Conservation (phyloP, 2,888 invertebrate genomes). For the Cheilosia impressa region DNA sequence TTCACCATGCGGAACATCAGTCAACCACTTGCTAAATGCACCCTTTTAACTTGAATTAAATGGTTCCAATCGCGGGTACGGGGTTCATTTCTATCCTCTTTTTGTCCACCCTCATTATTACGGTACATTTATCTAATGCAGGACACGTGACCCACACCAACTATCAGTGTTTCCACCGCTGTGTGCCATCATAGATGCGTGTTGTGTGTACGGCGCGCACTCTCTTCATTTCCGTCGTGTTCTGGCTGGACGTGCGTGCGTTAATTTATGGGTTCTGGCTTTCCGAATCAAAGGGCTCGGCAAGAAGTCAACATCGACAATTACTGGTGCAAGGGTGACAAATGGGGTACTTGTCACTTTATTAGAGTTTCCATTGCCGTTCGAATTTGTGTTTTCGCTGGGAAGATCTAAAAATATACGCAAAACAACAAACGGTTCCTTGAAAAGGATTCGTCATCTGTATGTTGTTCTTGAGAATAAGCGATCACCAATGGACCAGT, state of each 20-base stretch:
- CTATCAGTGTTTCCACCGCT: conserved; percentile 28
- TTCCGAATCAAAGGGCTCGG: conserved; percentile 54
- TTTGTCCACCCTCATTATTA: conserved; percentile 74
- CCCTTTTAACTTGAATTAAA: conserved; percentile 74
- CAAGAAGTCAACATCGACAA: conserved; percentile 62
- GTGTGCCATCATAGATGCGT: conserved; percentile 56
- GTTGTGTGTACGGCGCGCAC: conserved; percentile 23
- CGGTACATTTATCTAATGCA: conserved; percentile 71
- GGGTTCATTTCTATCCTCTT: conserved; percentile 45
- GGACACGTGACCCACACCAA: conserved; percentile 76
- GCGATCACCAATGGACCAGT: conserved; percentile 48
- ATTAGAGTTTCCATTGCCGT: not conserved
- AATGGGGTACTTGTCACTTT: conserved; percentile 32
- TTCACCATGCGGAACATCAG: conserved; percentile 68
- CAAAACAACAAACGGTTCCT: conserved; percentile 11
- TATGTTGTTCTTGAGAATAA: conserved; percentile 45
- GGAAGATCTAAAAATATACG: conserved; percentile 15
- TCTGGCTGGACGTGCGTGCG: conserved; percentile 39
- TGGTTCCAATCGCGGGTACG: conserved; percentile 63
- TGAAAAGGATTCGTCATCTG: conserved; percentile 23
- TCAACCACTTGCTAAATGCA: conserved; percentile 76
- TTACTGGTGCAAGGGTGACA: conserved; percentile 43
- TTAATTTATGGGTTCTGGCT: conserved; percentile 57
- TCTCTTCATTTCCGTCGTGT: conserved; percentile 44
- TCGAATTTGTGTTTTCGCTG: not conserved